Conservation (phyloP, 2,113 vertebrate genomes). For the Brachirus orientalis region DNA sequence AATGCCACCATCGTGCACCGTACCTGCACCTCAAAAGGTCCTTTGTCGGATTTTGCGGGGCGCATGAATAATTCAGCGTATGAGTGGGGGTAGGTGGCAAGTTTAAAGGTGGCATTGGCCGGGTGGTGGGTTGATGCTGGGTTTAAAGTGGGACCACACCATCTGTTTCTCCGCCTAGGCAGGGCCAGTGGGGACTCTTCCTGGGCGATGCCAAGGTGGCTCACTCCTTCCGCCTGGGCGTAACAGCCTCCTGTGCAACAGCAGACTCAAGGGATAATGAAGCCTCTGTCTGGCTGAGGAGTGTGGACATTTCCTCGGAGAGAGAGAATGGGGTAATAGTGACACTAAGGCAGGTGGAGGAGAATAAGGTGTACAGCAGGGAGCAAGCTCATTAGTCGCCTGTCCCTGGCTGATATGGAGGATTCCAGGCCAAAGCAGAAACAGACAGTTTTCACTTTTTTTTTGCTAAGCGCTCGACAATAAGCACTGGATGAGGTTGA, state of each 20-base stretch:
- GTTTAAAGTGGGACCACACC: constrained; percentile 78
- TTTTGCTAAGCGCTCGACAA: constrained; percentile 24
- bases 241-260: constrained; percentile 68
- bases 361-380: constrained; percentile 71
- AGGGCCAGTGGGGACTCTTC: constrained; percentile 72
- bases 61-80: constrained; percentile 82
- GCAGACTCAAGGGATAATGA: constrained; percentile 76
- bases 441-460: constrained; percentile 6
- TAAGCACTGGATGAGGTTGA: no score
- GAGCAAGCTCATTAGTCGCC: constrained; percentile 63
- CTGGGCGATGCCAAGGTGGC: constrained; percentile 74
- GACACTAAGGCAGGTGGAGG: constrained; percentile 74
- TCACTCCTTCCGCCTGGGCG: constrained; percentile 49
- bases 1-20: constrained; percentile 63
- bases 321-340: constrained; percentile 49
- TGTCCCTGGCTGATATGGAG: constrained; percentile 31
- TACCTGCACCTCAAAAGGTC: constrained; percentile 81
- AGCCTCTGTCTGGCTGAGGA: constrained; percentile 66
- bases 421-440: constrained; percentile 32
- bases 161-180: constrained; percentile 80
- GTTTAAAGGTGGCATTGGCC: constrained; percentile 53
- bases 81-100: constrained; percentile 31
- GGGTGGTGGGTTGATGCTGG: constrained; percentile 55
- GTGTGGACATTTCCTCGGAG: constrained; percentile 63
- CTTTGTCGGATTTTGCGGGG: constrained; percentile 67